Conservation (phyloP, 2,113 vertebrate species). For the Vireo altiloquus region DNA sequence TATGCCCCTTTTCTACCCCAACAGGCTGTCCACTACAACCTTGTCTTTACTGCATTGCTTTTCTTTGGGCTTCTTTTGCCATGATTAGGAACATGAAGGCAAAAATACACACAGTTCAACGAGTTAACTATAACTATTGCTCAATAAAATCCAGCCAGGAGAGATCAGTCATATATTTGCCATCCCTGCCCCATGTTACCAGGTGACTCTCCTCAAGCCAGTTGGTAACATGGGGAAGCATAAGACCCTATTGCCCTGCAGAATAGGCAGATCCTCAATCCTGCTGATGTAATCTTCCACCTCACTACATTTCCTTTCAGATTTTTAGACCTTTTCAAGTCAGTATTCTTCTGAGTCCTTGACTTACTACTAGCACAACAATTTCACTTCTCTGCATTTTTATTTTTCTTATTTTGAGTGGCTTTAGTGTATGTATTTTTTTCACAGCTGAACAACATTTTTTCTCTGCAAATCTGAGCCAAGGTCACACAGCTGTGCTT, state of each 20-base stretch:
- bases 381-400: background rate
- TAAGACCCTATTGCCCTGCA: background rate
- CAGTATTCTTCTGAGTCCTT: background rate
- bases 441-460: background rate
- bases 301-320: background rate
- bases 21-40: background rate
- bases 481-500: slow-evolving; percentile 34
- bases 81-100: background rate
- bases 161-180: background rate
- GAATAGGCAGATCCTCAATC: background rate
- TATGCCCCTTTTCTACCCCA: background rate
- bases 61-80: background rate
- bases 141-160: background rate
- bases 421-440: background rate
- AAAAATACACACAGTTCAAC: background rate
- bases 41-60: background rate
- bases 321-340: background rate
- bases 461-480: background rate
- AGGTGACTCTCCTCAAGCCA: background rate
- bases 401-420: background rate
- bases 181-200: background rate
- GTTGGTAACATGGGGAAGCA: background rate
- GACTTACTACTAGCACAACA: background rate
- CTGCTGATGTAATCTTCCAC: background rate
- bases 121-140: background rate